phyloP scores from a whole-genome alignment of 2,888 invertebrate species.

The Papilio demoleus region DNA sequence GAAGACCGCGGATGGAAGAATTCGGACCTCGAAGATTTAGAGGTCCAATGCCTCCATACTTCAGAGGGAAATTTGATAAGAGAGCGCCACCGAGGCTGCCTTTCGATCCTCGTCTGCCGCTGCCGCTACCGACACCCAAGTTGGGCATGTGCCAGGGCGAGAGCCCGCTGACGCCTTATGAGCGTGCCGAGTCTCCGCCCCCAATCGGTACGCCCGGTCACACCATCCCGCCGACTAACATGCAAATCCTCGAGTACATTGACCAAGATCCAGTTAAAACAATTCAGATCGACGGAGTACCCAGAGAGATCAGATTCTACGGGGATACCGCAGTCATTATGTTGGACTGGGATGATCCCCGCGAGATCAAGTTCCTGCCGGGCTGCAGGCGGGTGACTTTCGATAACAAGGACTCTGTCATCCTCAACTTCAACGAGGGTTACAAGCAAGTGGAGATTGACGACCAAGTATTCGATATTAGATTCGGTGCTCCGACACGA shows the following conservation, averaged over 20 bases:
- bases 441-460: conserved; percentile 90
- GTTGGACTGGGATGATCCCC: conserved; percentile 92
- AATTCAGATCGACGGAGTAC: conserved; percentile 91
- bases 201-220: conserved; percentile 71
- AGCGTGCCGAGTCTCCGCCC: conserved; percentile 65
- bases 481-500: conserved; percentile 95
- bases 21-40: conserved; percentile 67
- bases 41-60: conserved; percentile 64
- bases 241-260: conserved; percentile 71
- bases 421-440: conserved; percentile 86
- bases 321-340: conserved; percentile 93
- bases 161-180: conserved; percentile 67
- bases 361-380: conserved; percentile 93
- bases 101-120: conserved; percentile 62
- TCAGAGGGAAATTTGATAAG: conserved; percentile 68
- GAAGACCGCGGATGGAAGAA: conserved; percentile 66
- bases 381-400: conserved; percentile 89
- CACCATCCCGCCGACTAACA: conserved; percentile 69
- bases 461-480: conserved; percentile 89
- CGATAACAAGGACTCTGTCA: conserved; percentile 89
- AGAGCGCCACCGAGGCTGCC: conserved; percentile 56
- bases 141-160: conserved; percentile 70
- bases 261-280: conserved; percentile 88
- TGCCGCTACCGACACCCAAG: conserved; percentile 66
- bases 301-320: conserved; percentile 93